Evolutionary conservation across 2,113 vertebrate species (phyloP).

Genomic region (Cyprinodon tularosa): DNA sequence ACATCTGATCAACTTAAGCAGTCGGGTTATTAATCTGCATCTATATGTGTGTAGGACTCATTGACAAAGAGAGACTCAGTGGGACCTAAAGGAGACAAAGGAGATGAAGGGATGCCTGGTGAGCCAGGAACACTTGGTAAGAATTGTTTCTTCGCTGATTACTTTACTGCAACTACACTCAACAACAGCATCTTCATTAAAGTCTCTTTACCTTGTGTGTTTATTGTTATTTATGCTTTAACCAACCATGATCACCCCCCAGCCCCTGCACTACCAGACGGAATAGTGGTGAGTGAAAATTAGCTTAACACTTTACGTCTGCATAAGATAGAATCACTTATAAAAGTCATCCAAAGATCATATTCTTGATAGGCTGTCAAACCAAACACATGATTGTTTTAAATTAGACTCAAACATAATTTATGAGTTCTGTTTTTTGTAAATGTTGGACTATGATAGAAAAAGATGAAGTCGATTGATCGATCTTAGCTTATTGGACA

Average conservation of each 20-base stretch:
- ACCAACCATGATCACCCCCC: neutral
- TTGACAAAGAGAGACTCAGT: slow-evolving; percentile 1
- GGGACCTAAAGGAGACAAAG: slow-evolving; percentile 88
- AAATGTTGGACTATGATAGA: no score
- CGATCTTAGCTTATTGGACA: neutral
- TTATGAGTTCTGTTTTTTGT: no score
- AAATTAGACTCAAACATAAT: no score
- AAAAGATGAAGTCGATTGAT: no score
- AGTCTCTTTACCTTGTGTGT: neutral
- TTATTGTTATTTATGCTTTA: neutral
- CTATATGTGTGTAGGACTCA: slow-evolving; percentile 41
- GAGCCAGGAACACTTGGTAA: slow-evolving; percentile 84
- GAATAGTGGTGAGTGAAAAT: slow-evolving; percentile 54
- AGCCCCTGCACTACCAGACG: slow-evolving; percentile 54
- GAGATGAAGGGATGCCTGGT: slow-evolving; percentile 85
- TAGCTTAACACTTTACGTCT: neutral
- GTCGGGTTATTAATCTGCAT: neutral
- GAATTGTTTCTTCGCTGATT: neutral
- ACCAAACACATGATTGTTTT: no score
- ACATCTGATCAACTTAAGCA: neutral
- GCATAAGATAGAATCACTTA: neutral
- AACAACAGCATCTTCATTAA: neutral
- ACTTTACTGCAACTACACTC: no score
- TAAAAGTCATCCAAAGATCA: neutral
- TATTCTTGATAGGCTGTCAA: no score